phyloP scores from a whole-genome alignment of 2,797 vertebrate species.

The Sebastes wilsoni region DNA sequence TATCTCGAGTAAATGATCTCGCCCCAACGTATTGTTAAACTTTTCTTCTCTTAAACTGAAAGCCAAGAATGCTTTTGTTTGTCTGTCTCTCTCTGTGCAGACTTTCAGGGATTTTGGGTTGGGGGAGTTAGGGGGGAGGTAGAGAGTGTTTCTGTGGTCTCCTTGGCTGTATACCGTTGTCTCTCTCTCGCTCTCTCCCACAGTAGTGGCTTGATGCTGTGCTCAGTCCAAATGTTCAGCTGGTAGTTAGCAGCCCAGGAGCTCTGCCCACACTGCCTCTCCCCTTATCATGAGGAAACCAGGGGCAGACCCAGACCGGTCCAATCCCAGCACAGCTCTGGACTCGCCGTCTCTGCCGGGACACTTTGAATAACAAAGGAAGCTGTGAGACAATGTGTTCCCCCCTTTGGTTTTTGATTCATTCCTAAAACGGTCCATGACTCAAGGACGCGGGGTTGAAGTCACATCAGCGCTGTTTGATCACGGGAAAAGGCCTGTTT shows the following conservation, averaged over 20 bases:
- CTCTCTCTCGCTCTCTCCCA: conserved; percentile 24
- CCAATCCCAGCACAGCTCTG: conserved; percentile 56
- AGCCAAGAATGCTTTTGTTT: conserved; percentile 82
- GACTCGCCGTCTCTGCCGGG: conserved; percentile 1
- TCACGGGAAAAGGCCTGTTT: conserved; percentile 13
- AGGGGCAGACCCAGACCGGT: conserved; percentile 54
- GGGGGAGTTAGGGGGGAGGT: neutral
- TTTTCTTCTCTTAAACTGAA: conserved; percentile 57
- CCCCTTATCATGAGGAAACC: conserved; percentile 64
- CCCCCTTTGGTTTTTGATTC: conserved; percentile 14
- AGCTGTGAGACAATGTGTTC: conserved; percentile 60
- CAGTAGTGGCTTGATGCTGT: conserved; percentile 20
- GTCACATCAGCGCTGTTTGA: conserved; percentile 37
- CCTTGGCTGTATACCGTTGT: conserved; percentile 73
- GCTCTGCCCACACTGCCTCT: conserved; percentile 44
- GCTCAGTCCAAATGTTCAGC: conserved; percentile 38
- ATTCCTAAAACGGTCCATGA: conserved; percentile 52
- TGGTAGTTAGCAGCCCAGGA: conserved; percentile 20
- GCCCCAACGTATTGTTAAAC: conserved; percentile 39
- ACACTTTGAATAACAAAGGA: conserved; percentile 73
- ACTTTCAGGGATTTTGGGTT: conserved; percentile 54
- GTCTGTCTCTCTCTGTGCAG: conserved; percentile 48
- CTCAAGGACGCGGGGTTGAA: conserved; percentile 42
- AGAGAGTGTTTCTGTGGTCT: conserved; percentile 74
- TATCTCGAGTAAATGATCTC: conserved; percentile 58